Conservation (phyloP, 2,113 vertebrate genomes). For the Morone chrysops region DNA sequence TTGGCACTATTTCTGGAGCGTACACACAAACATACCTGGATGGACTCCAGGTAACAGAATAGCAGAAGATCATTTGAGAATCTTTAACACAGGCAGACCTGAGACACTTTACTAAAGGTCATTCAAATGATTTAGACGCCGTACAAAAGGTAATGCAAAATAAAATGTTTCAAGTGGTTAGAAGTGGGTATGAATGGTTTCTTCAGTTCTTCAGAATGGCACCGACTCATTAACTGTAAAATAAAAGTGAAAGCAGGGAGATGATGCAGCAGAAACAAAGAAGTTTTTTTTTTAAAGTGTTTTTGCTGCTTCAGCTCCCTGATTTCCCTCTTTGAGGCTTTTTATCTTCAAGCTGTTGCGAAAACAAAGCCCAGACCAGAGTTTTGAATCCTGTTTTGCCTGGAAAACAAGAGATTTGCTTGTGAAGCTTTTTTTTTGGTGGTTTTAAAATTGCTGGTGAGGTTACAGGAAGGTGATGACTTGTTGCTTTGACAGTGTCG, state of each 20-base stretch:
- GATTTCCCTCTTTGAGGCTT: not conserved
- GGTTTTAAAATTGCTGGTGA: not conserved
- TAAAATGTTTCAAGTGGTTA: not conserved
- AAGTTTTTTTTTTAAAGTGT: not conserved
- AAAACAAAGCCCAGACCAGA: slow-evolving; percentile 6
- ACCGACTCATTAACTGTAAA: not conserved
- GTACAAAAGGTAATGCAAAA: not conserved
- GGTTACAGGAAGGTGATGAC: not conserved
- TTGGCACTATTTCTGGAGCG: slow-evolving; percentile 63
- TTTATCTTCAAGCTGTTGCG: not conserved
- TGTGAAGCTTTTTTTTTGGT: not conserved
- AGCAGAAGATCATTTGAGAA: slow-evolving; percentile 35
- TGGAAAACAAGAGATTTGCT: not conserved
- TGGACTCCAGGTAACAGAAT: slow-evolving; percentile 58
- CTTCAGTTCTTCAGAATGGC: not conserved
- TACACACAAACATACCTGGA: slow-evolving; percentile 61
- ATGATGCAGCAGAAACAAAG: slow-evolving; percentile 10
- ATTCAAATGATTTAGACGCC: not conserved
- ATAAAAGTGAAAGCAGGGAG: not conserved
- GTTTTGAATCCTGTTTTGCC: not conserved
- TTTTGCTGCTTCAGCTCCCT: slow-evolving; percentile 27
- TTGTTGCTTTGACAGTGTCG: not conserved
- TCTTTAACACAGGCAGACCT: slow-evolving; percentile 19
- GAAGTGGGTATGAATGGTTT: not conserved
- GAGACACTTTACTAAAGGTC: slow-evolving; percentile 36